Conservation (phyloP, 1,140 invertebrate genomes). For the Eupristina koningsbergeri region DNA sequence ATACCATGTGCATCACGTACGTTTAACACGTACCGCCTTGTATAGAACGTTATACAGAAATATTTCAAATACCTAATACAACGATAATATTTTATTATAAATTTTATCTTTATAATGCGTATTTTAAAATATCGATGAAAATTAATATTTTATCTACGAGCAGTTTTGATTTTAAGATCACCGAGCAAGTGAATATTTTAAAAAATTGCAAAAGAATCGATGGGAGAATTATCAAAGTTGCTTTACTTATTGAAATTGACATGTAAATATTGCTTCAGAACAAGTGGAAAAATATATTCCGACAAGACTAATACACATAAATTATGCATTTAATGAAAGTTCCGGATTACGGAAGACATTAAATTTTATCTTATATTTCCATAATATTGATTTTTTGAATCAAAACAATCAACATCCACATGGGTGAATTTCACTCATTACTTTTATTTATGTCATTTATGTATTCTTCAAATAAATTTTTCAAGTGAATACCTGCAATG, state of each 20-base stretch:
- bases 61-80: background rate
- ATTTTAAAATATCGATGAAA: background rate
- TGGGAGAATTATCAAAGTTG: background rate
- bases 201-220: background rate
- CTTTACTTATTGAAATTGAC: background rate
- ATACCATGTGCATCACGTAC: slow-evolving; percentile 13
- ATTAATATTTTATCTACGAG: background rate
- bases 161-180: no score
- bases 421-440: background rate
- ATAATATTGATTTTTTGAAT: slow-evolving; percentile 5
- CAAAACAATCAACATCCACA: background rate
- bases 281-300: no score
- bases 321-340: no score
- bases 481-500: background rate
- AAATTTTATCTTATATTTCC: background rate
- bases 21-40: background rate
- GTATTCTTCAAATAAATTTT: background rate
- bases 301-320: no score
- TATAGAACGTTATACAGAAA: background rate
- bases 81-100: background rate
- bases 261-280: background rate
- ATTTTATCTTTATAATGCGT: background rate
- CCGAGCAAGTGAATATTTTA: no score
- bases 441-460: background rate
- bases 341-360: background rate